A percentile compares a stretch with the other conserved stretches of the same genome.
Evolutionary conservation across 1,140 invertebrate species (phyloP).

Genomic region (Bemisia tabaci): DNA sequence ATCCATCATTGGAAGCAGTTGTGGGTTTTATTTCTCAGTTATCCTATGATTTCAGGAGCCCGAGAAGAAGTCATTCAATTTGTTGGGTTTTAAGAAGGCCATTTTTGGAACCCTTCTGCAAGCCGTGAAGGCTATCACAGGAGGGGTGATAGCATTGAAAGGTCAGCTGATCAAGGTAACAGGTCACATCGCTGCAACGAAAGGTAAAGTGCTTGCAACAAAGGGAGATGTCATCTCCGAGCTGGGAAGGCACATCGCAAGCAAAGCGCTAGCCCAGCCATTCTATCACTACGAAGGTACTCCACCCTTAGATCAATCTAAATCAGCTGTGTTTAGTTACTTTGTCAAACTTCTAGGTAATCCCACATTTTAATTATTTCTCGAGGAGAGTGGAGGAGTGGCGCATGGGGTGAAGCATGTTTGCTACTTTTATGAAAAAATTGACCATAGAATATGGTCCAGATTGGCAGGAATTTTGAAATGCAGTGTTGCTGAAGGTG

Average conservation of each 20-base stretch:
- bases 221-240: constrained; percentile 59
- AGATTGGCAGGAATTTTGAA: too few relatives aligned
- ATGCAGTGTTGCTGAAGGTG: too few relatives aligned
- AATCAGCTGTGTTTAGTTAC: too few relatives aligned
- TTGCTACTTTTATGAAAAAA: too few relatives aligned
- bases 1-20: too few relatives aligned
- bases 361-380: too few relatives aligned
- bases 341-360: too few relatives aligned
- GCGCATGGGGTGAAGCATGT: too few relatives aligned
- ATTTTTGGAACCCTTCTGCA: constrained; percentile 63
- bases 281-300: not conserved
- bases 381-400: too few relatives aligned
- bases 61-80: constrained; percentile 43
- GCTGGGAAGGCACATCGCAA: constrained; percentile 58
- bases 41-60: constrained; percentile 35
- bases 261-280: constrained; percentile 41
- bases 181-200: constrained; percentile 53
- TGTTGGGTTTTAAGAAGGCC: constrained; percentile 63
- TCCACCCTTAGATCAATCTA: too few relatives aligned
- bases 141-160: constrained; percentile 65
- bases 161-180: constrained; percentile 71
- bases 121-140: constrained; percentile 70
- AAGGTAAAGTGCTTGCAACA: constrained; percentile 52
- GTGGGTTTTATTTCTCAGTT: too few relatives aligned
- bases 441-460: too few relatives aligned